phyloP scores from a whole-genome alignment of 2,797 vertebrate species.

The Darevskia nairensis region DNA sequence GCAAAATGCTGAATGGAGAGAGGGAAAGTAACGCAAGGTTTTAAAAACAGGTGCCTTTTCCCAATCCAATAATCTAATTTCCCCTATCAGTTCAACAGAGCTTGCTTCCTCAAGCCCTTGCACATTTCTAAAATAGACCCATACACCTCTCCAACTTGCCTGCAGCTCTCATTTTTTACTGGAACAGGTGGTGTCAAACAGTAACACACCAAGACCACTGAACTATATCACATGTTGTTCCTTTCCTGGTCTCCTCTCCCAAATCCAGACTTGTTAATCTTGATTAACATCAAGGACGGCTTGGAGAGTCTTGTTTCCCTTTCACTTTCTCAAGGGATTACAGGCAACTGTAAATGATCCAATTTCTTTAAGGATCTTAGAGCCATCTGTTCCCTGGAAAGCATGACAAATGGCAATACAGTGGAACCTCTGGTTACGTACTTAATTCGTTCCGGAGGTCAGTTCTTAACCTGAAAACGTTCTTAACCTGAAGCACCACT shows the following conservation, averaged over 20 bases:
- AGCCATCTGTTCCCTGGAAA: conserved; percentile 19
- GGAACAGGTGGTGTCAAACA: neutral
- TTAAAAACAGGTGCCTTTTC: neutral
- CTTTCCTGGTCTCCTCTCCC: neutral
- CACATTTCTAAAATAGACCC: neutral
- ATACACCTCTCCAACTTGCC: neutral
- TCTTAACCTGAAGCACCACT: too few relatives aligned
- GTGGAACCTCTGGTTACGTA: too few relatives aligned
- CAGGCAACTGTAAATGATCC: neutral
- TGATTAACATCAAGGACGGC: neutral
- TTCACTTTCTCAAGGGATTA: conserved; percentile 14
- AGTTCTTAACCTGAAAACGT: too few relatives aligned
- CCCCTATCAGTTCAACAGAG: neutral
- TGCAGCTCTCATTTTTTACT: neutral
- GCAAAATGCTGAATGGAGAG: neutral
- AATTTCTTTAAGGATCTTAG: conserved; percentile 15
- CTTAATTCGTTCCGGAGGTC: too few relatives aligned
- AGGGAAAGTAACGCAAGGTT: neutral
- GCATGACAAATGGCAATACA: neutral
- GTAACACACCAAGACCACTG: neutral
- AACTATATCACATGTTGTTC: neutral
- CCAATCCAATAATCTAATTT: neutral
- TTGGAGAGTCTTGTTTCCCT: neutral
- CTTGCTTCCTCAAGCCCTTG: neutral
- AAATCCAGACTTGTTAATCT: neutral